Evolutionary conservation across 2,797 vertebrate genomes (phyloP).

Genomic region (Sebastolobus alascanus): DNA sequence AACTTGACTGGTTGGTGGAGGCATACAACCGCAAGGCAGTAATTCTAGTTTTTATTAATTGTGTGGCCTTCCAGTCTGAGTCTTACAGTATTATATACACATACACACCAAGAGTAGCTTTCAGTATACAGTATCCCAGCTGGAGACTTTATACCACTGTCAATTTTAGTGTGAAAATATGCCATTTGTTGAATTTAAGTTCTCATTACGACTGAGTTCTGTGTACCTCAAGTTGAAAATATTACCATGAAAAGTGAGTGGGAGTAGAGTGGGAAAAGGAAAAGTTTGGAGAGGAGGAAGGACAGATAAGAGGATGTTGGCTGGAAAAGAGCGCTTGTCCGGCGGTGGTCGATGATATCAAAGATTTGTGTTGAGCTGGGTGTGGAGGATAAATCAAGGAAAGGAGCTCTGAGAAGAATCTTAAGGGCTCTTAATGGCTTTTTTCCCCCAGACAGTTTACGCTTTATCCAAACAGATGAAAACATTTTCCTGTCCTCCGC

Average conservation of each 20-base stretch:
- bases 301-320: slow-evolving; percentile 3
- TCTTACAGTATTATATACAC: background rate
- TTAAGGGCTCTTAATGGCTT: slow-evolving; percentile 39
- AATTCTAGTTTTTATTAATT: too few species aligned
- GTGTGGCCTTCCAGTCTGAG: background rate
- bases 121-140: background rate
- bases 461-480: slow-evolving; percentile 59
- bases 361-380: slow-evolving; percentile 14
- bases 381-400: slow-evolving; percentile 14
- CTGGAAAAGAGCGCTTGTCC: background rate
- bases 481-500: slow-evolving; percentile 24
- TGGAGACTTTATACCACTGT: background rate
- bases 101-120: background rate
- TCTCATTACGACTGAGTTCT: background rate
- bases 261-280: background rate
- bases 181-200: background rate
- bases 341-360: slow-evolving; percentile 24
- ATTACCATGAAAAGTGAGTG: background rate
- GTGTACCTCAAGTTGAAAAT: background rate
- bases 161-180: background rate
- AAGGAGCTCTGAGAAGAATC: background rate
- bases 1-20: too few species aligned
- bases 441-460: slow-evolving; percentile 47
- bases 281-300: background rate
- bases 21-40: too few species aligned